Base-by-base conservation (phyloP, 1,140 invertebrate genomes). In the Philotrypesis tridentata region DNA sequence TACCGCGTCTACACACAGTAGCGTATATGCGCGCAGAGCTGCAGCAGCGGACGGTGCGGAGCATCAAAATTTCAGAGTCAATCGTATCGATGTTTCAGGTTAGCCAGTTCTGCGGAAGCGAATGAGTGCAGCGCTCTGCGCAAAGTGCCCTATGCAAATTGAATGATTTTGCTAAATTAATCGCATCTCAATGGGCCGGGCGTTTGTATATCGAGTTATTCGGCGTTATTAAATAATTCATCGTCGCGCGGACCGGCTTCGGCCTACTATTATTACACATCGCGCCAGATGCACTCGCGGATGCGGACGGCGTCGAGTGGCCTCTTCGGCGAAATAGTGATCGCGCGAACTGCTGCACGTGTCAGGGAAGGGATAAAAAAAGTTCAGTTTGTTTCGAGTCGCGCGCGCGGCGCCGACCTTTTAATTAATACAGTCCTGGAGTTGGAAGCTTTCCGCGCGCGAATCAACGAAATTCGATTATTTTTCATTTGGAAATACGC, bases 71-170 rank as follows among this genome's bases (percentile, higher is more conserved):
- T 79, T 79, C 48, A 79, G 48, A 55, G 21, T 27, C 31, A 63
- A n/a, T 71, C 11, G 43, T 79, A 79, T 79, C 65, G 48, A 71
- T 61, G 67, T 55, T 78, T 70, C 29, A 65, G 40, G 25, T n/a
- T 63, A 77, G 61, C 21, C 33, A 27, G 65, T n/a, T 68, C 17
- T 37, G 9, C 25, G 43, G 9, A 14, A 23, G 31, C 67, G 21
- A 65, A 77, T 43, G 37, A 25, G 76, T 31, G 31, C n/a, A n/a
- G n/a, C 11, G 43, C 43, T 0, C 27, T 25, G 61, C 55, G 67
- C 68, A 79, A 79, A 79, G 67, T 79, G 48, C 67, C 48, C 43
- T 61, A 79, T 79, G 77, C 67, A 79, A 79, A 79, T 60, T 79
- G 21, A 79, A 79, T 71, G 33, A 40, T 55, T 79, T 79, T 61